These are phyloP conservation scores for Cheilosia impressa DNA, from an alignment of 2,888 invertebrate genomes.

Conservation along the genomic window DNA sequence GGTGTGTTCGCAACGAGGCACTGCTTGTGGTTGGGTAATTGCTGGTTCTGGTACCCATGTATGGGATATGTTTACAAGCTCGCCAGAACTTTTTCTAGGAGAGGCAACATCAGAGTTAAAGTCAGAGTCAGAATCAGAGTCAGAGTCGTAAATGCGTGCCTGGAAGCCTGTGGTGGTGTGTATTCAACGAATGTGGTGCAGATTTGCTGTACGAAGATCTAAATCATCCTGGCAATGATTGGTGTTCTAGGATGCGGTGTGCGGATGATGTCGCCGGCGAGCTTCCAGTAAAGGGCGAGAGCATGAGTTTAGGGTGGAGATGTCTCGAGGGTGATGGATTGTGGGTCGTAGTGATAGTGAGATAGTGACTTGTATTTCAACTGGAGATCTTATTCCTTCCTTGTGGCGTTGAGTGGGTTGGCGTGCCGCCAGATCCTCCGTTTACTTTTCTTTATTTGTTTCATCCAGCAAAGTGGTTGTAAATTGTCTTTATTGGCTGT, in stretches of 20 bases:
- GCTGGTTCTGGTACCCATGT: constrained; percentile 65
- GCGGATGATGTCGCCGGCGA: constrained; percentile 49
- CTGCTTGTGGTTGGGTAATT: constrained; percentile 66
- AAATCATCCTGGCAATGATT: constrained; percentile 56
- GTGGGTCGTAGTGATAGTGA: constrained; percentile 2
- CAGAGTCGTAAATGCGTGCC: constrained; percentile 37
- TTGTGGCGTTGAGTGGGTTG: too few species aligned
- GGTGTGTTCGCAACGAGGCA: constrained; percentile 72
- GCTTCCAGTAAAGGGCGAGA: constrained; percentile 32
- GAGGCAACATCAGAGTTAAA: not conserved
- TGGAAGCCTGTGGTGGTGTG: constrained; percentile 46
- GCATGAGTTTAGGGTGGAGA: constrained; percentile 57
- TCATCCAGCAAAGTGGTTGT: rapidly evolving
- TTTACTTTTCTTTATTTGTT: too few species aligned
- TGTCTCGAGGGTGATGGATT: constrained; percentile 62
- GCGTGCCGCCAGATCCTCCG: too few species aligned
- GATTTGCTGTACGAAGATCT: constrained; percentile 41
- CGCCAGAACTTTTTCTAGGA: not conserved
- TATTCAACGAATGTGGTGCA: constrained; percentile 38
- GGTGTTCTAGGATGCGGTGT: constrained; percentile 49
- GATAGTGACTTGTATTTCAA: not conserved
- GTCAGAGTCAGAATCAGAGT: not conserved
- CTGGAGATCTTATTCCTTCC: too few species aligned
- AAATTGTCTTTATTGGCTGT: too few species aligned
- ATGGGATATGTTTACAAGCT: constrained; percentile 67